A percentile compares a stretch with the other conserved stretches of the same genome.
Evolutionary conservation across 2,888 invertebrate genomes (phyloP).

Genomic region (Crepidodera aurea): DNA sequence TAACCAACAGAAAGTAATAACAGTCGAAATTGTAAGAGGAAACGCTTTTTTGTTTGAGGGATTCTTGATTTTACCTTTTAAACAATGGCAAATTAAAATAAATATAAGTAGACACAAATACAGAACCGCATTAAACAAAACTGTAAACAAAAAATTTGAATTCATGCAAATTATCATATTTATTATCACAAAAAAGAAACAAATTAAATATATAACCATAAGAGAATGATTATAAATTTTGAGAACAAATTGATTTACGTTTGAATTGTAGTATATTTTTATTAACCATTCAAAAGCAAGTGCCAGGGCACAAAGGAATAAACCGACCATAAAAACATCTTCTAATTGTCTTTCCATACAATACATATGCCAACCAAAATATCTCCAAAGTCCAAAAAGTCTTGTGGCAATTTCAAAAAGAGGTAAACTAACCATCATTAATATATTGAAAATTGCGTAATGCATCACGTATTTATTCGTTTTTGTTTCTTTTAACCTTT

Average conservation of each 20-base stretch:
- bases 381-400: not conserved
- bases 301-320: not conserved
- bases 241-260: not conserved
- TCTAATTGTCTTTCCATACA: not conserved
- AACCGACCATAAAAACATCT: not conserved
- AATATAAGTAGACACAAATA: not conserved
- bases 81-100: not conserved
- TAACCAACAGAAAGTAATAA: not conserved
- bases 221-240: not conserved
- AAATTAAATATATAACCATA: not conserved
- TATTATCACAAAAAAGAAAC: not conserved
- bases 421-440: not conserved
- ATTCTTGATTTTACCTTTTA: not conserved
- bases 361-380: not conserved
- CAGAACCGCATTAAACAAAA: not conserved
- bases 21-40: not conserved
- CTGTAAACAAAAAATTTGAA: too few relatives aligned
- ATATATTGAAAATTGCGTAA: conserved; percentile 10
- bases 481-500: conserved; percentile 1
- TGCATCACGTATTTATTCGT: not conserved
- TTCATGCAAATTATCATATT: not conserved
- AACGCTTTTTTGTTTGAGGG: not conserved
- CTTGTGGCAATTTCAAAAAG: not conserved
- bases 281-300: conserved; percentile 16
- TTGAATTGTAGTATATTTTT: conserved; percentile 1